phyloP scores from a whole-genome alignment of 2,113 vertebrate species.

The Crotalus viridis region DNA sequence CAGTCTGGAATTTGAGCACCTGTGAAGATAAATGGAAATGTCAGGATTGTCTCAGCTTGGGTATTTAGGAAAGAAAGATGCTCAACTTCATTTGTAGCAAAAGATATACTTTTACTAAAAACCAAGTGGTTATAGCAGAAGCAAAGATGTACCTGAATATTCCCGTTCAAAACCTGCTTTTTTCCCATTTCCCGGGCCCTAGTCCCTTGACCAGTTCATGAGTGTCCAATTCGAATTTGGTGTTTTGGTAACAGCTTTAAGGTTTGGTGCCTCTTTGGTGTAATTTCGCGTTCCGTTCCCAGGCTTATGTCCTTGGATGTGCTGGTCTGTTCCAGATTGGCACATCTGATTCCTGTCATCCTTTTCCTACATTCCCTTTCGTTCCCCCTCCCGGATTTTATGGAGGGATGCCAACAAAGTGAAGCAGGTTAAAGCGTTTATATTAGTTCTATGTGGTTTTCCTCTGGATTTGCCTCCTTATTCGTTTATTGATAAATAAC shows the following conservation, averaged over 20 bases:
- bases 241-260: too few relatives aligned
- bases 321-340: too few relatives aligned
- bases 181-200: too few relatives aligned
- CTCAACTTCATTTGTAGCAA: background rate
- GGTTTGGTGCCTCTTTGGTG: too few relatives aligned
- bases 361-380: too few relatives aligned
- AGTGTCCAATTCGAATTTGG: too few relatives aligned
- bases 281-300: too few relatives aligned
- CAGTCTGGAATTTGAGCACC: background rate
- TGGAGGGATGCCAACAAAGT: too few relatives aligned
- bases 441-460: background rate
- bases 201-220: too few relatives aligned
- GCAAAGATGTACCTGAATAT: background rate
- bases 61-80: background rate
- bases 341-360: too few relatives aligned
- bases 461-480: background rate
- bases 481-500: background rate
- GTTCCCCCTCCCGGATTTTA: too few relatives aligned
- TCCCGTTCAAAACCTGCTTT: background rate
- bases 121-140: background rate
- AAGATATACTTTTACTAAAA: background rate
- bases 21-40: background rate
- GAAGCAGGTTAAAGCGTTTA: background rate
- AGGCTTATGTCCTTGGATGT: too few relatives aligned
- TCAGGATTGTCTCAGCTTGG: background rate